phyloP scores from a whole-genome alignment of 2,888 invertebrate genomes.

The Mythimna pallens region DNA sequence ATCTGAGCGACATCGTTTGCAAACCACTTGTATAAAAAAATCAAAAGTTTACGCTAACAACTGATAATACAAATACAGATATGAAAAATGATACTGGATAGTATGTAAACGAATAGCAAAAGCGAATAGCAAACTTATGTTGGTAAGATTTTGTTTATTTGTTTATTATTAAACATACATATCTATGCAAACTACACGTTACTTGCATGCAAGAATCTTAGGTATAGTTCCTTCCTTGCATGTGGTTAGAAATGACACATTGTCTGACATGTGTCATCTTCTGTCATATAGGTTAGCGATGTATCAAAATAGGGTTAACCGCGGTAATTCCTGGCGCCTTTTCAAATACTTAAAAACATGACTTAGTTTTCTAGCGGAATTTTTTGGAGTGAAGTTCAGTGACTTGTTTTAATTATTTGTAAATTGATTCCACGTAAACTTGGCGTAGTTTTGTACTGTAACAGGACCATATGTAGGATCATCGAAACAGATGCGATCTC shows the following conservation, averaged over 20 bases:
- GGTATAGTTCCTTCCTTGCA: not conserved
- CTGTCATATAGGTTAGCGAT: not conserved
- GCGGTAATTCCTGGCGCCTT: conserved; percentile 4
- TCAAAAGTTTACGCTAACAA: not conserved
- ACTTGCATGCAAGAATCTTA: not conserved
- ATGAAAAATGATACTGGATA: not conserved
- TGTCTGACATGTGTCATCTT: conserved; percentile 19
- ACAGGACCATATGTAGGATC: too few relatives aligned
- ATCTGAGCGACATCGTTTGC: too few relatives aligned
- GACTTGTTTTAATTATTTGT: too few relatives aligned
- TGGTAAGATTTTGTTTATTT: too few relatives aligned
- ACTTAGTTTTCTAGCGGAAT: too few relatives aligned
- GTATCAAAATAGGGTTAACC: conserved; percentile 16
- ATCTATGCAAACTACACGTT: conserved; percentile 20
- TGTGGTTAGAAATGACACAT: conserved; percentile 17
- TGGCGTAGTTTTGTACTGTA: too few relatives aligned
- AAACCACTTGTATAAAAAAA: not conserved
- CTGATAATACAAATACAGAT: not conserved
- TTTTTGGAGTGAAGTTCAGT: too few relatives aligned
- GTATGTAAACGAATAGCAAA: not conserved
- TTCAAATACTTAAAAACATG: not conserved
- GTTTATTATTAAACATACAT: too few relatives aligned
- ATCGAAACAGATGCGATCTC: too few relatives aligned
- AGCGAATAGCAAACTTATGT: conserved; percentile 14
- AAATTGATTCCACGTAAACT: too few relatives aligned